These are phyloP conservation scores for Oncorhynchus nerka DNA, from an alignment of 2,113 vertebrate species.

Conservation along the genomic window DNA sequence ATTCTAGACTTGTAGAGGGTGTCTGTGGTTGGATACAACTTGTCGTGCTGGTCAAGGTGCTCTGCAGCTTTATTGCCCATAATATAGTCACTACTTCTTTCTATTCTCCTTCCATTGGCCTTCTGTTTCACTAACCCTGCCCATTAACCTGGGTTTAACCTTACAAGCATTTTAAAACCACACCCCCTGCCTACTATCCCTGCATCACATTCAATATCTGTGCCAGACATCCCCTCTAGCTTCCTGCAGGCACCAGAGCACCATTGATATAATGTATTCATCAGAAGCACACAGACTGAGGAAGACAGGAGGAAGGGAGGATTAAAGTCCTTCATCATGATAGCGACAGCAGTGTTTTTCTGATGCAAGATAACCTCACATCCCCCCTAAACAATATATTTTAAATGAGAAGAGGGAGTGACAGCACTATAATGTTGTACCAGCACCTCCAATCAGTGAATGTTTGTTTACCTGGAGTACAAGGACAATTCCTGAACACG, in stretches of 20 bases:
- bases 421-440: not conserved
- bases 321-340: constrained; percentile 36
- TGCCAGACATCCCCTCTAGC: constrained; percentile 10
- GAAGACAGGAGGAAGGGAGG: constrained; percentile 35
- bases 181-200: not conserved
- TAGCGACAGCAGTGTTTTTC: constrained; percentile 60
- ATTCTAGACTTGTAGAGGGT: constrained; percentile 13
- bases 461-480: too few species aligned
- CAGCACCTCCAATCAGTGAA: too few species aligned
- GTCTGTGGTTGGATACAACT: not conserved
- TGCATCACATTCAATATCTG: not conserved
- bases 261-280: constrained; percentile 60
- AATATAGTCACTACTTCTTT: not conserved
- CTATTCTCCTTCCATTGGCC: constrained; percentile 33
- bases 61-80: constrained; percentile 45
- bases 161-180: constrained; percentile 8
- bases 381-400: not conserved
- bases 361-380: constrained; percentile 48
- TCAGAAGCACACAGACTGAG: constrained; percentile 37
- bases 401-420: too few species aligned
- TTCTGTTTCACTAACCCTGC: constrained; percentile 22
- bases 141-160: constrained; percentile 39
- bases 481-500: not conserved
- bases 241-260: constrained; percentile 42
- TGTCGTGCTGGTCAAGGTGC: constrained; percentile 10